phyloP scores from a whole-genome alignment of 1,140 invertebrate species.

The Scaptomyza pallida region DNA sequence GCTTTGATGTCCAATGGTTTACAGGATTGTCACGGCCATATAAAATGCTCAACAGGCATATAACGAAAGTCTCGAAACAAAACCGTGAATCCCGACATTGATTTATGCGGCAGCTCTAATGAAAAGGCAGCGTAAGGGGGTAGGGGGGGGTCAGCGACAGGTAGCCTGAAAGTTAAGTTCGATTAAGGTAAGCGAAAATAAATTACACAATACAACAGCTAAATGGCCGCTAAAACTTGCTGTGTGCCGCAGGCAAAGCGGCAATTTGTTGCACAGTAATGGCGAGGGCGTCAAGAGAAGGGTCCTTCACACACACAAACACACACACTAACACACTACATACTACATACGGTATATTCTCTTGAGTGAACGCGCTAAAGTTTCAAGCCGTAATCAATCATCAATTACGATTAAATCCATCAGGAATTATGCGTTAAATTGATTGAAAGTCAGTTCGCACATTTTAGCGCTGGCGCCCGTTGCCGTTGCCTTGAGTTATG shows the following conservation, averaged over 20 bases:
- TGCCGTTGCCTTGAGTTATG: slow-evolving; percentile 65
- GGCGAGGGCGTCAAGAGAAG: too few species aligned
- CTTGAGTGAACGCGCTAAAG: slow-evolving; percentile 12
- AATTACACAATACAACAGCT: slow-evolving; percentile 76
- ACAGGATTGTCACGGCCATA: slow-evolving; percentile 20
- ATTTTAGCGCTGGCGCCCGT: slow-evolving; percentile 44
- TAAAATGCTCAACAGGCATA: slow-evolving; percentile 42
- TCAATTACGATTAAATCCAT: slow-evolving; percentile 83
- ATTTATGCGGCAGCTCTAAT: slow-evolving; percentile 37
- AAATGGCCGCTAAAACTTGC: slow-evolving; percentile 54
- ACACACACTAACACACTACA: not conserved
- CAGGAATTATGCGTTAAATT: slow-evolving; percentile 84
- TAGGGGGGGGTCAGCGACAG: too few species aligned
- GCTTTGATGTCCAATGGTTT: slow-evolving; percentile 63
- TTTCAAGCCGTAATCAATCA: slow-evolving; percentile 75
- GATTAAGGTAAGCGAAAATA: slow-evolving; percentile 80
- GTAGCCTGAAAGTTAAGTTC: slow-evolving; percentile 48
- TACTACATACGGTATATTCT: not conserved
- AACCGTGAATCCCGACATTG: slow-evolving; percentile 33
- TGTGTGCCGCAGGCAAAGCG: slow-evolving; percentile 28
- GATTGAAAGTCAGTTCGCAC: slow-evolving; percentile 82
- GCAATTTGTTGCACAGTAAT: slow-evolving; percentile 25
- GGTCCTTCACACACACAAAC: too few species aligned
- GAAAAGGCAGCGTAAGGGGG: too few species aligned
- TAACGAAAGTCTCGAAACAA: slow-evolving; percentile 12